Conservation (phyloP, 1,140 invertebrate genomes). For the Drosophila bifasciata region DNA sequence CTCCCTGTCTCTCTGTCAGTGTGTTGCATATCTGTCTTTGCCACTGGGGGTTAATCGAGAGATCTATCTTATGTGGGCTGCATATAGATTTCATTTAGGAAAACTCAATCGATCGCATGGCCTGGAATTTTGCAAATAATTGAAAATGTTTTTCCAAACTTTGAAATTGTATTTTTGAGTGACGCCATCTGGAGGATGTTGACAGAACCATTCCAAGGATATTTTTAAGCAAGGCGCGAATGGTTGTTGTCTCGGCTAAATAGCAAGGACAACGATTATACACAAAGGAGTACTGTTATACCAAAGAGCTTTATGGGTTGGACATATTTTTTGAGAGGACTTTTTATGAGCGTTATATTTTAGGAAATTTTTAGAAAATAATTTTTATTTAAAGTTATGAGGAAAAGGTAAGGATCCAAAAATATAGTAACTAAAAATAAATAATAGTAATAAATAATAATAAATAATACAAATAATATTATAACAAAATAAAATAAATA, state of each 20-base stretch:
- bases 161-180: slow-evolving; percentile 35
- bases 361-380: background rate
- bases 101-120: slow-evolving; percentile 33
- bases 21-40: no score
- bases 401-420: no score
- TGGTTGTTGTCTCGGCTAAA: slow-evolving; percentile 30
- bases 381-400: background rate
- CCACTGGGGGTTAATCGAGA: slow-evolving; percentile 42
- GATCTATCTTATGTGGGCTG: slow-evolving; percentile 70
- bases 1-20: background rate
- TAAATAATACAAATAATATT: no score
- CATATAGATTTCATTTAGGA: slow-evolving; percentile 35
- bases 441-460: no score
- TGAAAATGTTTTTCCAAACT: slow-evolving; percentile 46
- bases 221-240: background rate
- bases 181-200: slow-evolving; percentile 50
- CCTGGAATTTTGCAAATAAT: slow-evolving; percentile 64
- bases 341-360: background rate
- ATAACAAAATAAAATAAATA: no score
- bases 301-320: background rate
- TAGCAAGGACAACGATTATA: slow-evolving; percentile 24
- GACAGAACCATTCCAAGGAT: slow-evolving; percentile 29
- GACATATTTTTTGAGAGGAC: background rate
- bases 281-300: slow-evolving; percentile 24
- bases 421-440: no score